phyloP scores from a whole-genome alignment of 2,888 invertebrate genomes.

The Plemyria rubiginata region DNA sequence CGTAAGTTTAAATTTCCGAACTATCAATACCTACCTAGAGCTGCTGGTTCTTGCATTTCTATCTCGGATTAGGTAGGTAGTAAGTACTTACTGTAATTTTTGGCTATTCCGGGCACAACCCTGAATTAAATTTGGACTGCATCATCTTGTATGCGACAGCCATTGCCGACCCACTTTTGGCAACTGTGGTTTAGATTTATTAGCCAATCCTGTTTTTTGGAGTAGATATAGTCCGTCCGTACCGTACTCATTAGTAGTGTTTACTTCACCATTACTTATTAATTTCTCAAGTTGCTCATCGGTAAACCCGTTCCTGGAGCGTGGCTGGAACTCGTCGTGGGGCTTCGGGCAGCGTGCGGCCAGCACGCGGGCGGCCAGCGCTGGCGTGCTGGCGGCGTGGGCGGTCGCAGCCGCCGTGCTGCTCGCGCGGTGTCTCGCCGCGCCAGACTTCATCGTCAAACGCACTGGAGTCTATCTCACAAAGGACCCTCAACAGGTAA shows the following conservation, averaged over 20 bases:
- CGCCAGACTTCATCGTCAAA: slow-evolving; percentile 69
- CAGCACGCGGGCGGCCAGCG: slow-evolving; percentile 66
- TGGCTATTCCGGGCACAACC: too few species aligned
- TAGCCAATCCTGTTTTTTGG: too few species aligned
- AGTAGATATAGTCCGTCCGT: too few species aligned
- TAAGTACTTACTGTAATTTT: too few species aligned
- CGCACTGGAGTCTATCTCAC: slow-evolving; percentile 63
- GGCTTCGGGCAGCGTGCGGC: slow-evolving; percentile 59
- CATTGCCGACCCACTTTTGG: too few species aligned
- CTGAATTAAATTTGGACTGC: too few species aligned
- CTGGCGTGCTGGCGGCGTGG: slow-evolving; percentile 72
- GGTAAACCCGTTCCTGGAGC: slow-evolving; percentile 60
- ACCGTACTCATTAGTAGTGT: too few species aligned
- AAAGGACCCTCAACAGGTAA: slow-evolving; percentile 67
- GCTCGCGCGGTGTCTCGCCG: slow-evolving; percentile 70
- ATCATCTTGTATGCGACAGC: too few species aligned
- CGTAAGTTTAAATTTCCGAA: slow-evolving; percentile 54
- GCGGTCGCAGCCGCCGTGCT: slow-evolving; percentile 68
- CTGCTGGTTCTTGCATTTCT: too few species aligned
- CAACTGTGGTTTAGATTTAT: too few species aligned
- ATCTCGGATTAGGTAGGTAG: too few species aligned
- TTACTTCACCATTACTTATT: not conserved
- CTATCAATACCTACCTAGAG: too few species aligned
- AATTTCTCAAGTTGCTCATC: slow-evolving; percentile 66
- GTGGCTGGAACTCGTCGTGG: slow-evolving; percentile 60